Base-by-base conservation (phyloP, 35 echinoderm and acorn worm genomes). In the Ophiothrix spiculata region DNA sequence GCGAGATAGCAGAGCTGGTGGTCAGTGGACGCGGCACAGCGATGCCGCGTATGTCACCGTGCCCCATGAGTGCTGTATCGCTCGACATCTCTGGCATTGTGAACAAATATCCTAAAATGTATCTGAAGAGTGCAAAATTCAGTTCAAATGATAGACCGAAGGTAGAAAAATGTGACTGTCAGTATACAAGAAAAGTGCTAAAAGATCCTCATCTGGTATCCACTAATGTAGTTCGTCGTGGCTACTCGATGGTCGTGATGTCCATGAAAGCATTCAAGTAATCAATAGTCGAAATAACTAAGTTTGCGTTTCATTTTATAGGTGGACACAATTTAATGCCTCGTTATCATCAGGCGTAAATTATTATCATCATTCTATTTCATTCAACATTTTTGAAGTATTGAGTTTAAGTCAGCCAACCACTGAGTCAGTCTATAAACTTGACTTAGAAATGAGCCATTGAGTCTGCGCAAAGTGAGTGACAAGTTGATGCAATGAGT, bases 31-130 rank as follows among this genome's bases (percentile, higher is more conserved):
- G 75, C 0, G 88, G 81, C 23, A 83, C 56, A 32, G 80, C 38
- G 39, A 90, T 90, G 32, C 80, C 80, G 40, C 81, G 88, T 29
- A 90, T 23, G 54, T 84, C 81, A 32, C 49, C 81, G 37, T 84
- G 81, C 23, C 81, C 16, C 42, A 84, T 63, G 31, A 37, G 41
- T 37, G 82, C 35, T 75, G 81, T 84, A 39, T 90, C 88, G 19
- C 88, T 80, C 56, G 81, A 77, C 88, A 90, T 90, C 14, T 17
- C 64, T 56, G 75, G 31, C 60, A 69, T 69, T 69, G 8, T 69
- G 60, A 74, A 25, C 37, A 36, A 32, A 80, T 6, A 23, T 21
- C 3, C 12, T 74, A 32, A 74, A 3, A 39, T 11, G 36, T 25
- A 39, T 37, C 33, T 79, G 31, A 10, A 35, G 35, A 77, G 21